Conservation (phyloP, 35 echinoderm and acorn worm genomes). For the Apostichopus parvimensis region DNA sequence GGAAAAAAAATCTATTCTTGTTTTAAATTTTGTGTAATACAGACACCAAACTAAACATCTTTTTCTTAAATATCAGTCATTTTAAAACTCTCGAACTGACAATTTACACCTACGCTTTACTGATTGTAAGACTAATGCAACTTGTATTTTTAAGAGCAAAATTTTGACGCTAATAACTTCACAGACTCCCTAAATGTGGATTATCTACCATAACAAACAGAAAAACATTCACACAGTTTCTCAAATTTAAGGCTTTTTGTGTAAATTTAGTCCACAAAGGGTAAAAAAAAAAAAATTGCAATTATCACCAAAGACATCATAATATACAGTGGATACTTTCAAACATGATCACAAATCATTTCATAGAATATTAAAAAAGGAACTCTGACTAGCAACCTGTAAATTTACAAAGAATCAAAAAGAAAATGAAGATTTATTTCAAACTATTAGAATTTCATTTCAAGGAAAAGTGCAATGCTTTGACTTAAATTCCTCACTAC, state of each 20-base stretch:
- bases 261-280: not conserved
- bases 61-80: too few relatives aligned
- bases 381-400: conserved; percentile 12
- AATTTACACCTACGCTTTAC: too few relatives aligned
- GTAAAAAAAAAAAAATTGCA: not conserved
- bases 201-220: not conserved
- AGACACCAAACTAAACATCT: too few relatives aligned
- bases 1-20: too few relatives aligned
- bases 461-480: conserved; percentile 17
- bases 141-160: too few relatives aligned
- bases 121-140: too few relatives aligned
- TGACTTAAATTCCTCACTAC: conserved; percentile 14
- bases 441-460: conserved; percentile 45
- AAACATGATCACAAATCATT: conserved; percentile 6
- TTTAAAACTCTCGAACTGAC: too few relatives aligned
- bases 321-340: conserved; percentile 4
- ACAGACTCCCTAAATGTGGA: too few relatives aligned
- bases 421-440: conserved; percentile 33
- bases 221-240: not conserved
- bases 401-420: not conserved
- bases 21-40: too few relatives aligned
- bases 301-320: conserved; percentile 18
- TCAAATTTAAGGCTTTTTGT: conserved; percentile 9
- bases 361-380: not conserved
- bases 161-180: too few relatives aligned